Conservation (phyloP, 1,140 invertebrate genomes). For the Drosophila varians region DNA sequence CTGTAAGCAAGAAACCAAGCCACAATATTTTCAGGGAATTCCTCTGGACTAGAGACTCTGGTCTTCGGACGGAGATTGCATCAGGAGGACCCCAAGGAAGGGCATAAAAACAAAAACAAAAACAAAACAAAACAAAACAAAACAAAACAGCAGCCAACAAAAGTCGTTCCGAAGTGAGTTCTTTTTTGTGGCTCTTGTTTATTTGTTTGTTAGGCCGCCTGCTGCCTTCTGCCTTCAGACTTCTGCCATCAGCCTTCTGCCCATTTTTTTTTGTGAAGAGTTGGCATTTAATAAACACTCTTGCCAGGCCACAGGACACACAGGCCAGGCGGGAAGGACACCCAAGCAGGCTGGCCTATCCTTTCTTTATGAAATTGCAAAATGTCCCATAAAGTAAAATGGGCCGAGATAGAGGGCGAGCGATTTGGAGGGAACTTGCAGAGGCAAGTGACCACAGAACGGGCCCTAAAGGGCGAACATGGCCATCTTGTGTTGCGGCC, state of each 20-base stretch:
- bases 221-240: slow-evolving; percentile 12
- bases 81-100: slow-evolving; percentile 1
- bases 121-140: slow-evolving; percentile 20
- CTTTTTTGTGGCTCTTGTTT: slow-evolving; percentile 30
- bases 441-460: slow-evolving; percentile 37
- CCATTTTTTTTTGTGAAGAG: slow-evolving; percentile 51
- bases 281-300: slow-evolving; percentile 71
- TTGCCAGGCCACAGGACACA: neutral
- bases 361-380: slow-evolving; percentile 41
- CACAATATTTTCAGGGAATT: slow-evolving; percentile 6
- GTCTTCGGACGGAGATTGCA: neutral
- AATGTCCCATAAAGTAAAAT: slow-evolving; percentile 52
- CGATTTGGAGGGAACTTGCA: neutral
- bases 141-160: slow-evolving; percentile 45
- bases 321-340: slow-evolving; percentile 20
- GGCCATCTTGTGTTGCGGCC: slow-evolving; percentile 53
- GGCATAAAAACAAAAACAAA: too few relatives aligned
- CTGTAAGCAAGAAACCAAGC: neutral
- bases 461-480: slow-evolving; percentile 37
- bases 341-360: slow-evolving; percentile 12
- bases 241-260: neutral
- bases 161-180: slow-evolving; percentile 48
- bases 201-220: slow-evolving; percentile 51
- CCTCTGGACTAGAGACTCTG: neutral
- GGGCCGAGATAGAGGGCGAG: slow-evolving; percentile 34